These are phyloP conservation scores for Capitella teleta DNA, from an alignment of 1,140 invertebrate genomes.

Conservation along the genomic window DNA sequence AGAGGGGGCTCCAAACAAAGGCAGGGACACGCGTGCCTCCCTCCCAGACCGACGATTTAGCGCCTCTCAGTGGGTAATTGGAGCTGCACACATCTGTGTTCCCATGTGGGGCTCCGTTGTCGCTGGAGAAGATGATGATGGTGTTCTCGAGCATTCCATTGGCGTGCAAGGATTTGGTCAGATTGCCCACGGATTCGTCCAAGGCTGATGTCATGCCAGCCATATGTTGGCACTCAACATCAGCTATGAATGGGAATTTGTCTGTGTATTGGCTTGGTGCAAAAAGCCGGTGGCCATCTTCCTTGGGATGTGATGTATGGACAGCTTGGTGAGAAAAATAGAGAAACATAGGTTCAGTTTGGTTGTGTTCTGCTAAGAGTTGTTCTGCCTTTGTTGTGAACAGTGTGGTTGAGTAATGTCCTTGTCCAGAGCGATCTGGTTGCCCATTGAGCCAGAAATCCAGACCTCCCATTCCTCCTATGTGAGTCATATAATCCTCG, in stretches of 20 bases:
- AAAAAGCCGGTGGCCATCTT: too few relatives aligned
- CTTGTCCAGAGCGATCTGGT: constrained; percentile 46
- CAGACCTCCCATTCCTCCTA: constrained; percentile 17
- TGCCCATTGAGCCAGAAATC: constrained; percentile 28
- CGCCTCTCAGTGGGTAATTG: constrained; percentile 51
- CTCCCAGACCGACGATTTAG: constrained; percentile 76
- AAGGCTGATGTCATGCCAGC: constrained; percentile 46
- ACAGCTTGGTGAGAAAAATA: constrained; percentile 75
- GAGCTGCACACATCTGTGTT: constrained; percentile 73
- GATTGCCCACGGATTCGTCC: constrained; percentile 42
- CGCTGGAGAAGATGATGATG: constrained; percentile 39
- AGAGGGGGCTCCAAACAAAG: constrained; percentile 67
- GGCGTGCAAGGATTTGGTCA: constrained; percentile 39
- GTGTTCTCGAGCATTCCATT: constrained; percentile 44
- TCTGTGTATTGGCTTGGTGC: too few relatives aligned
- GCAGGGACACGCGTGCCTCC: constrained; percentile 71
- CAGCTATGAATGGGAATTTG: too few relatives aligned
- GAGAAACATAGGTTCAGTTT: constrained; percentile 59
- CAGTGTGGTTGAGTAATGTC: constrained; percentile 70
- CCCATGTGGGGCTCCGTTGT: constrained; percentile 50
- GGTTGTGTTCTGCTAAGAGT: constrained; percentile 58
- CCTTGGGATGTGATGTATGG: constrained; percentile 72
- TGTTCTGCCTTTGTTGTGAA: constrained; percentile 63
- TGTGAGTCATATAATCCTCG: constrained; percentile 21
- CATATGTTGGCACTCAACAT: too few relatives aligned